phyloP scores from a whole-genome alignment of 2,113 vertebrate genomes.

The Tapirus terrestris region DNA sequence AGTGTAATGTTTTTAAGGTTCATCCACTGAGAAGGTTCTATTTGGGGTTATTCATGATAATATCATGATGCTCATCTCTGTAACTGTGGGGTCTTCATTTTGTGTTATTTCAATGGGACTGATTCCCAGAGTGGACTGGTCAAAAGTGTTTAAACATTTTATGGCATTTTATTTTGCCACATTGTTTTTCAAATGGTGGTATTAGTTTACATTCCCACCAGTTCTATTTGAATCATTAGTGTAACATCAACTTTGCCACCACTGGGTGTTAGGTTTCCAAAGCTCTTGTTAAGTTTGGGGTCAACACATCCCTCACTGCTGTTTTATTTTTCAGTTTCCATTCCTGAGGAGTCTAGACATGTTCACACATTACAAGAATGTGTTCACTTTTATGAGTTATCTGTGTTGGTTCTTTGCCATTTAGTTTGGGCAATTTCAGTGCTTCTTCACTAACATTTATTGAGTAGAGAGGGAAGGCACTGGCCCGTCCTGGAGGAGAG shows the following conservation, averaged over 20 bases:
- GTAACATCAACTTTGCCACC: rapidly evolving
- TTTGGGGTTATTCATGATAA: rapidly evolving
- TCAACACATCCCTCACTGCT: no score
- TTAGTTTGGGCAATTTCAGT: background rate
- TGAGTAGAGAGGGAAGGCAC: background rate
- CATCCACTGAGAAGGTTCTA: rapidly evolving
- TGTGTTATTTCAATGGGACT: background rate
- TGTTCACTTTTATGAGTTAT: background rate
- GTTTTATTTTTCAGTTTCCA: no score
- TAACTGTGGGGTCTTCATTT: background rate
- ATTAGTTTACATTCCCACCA: rapidly evolving
- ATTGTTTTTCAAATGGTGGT: background rate
- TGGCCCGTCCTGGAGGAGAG: background rate
- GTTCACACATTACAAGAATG: rapidly evolving
- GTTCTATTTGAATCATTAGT: background rate
- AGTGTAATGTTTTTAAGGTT: rapidly evolving
- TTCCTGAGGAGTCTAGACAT: rapidly evolving
- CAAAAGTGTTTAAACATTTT: no score
- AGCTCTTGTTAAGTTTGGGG: background rate
- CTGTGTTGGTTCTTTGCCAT: background rate
- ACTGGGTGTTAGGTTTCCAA: rapidly evolving
- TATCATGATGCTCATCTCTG: background rate
- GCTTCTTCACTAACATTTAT: background rate
- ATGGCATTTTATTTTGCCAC: background rate
- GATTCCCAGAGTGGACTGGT: background rate